phyloP scores from a whole-genome alignment of 2,888 invertebrate species.

The Mystacides longicornis region DNA sequence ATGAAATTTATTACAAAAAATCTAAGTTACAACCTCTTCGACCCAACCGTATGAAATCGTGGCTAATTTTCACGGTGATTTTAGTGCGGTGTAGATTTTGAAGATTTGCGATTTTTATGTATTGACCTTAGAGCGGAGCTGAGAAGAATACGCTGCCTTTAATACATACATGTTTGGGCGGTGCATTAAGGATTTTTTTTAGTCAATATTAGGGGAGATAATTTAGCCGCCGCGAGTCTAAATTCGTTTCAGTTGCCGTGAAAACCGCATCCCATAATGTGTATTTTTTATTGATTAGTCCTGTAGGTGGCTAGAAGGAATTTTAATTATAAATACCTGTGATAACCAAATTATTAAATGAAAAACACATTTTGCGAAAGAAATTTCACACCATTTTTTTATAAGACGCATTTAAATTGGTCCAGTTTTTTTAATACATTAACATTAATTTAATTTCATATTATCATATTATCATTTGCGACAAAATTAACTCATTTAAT shows the following conservation, averaged over 20 bases:
- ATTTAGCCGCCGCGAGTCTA: background rate
- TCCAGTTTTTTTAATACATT: too few relatives aligned
- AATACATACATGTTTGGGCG: background rate
- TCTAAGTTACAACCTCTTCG: too few relatives aligned
- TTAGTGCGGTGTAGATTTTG: background rate
- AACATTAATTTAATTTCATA: too few relatives aligned
- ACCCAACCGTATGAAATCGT: too few relatives aligned
- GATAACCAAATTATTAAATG: background rate
- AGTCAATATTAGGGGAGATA: background rate
- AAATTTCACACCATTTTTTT: background rate
- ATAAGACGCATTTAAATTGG: too few relatives aligned
- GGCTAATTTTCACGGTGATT: background rate
- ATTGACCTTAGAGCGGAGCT: too few relatives aligned
- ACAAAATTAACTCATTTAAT: too few relatives aligned
- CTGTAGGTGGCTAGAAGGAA: background rate
- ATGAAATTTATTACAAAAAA: too few relatives aligned
- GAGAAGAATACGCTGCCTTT: too few relatives aligned
- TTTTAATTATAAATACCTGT: constrained; percentile 1
- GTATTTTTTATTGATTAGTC: background rate
- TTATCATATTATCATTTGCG: too few relatives aligned
- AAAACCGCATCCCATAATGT: constrained; percentile 1
- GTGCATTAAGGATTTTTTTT: background rate
- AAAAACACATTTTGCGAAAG: background rate
- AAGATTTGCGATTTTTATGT: background rate
- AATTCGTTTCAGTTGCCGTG: background rate